Base-by-base conservation (phyloP, 2,113 vertebrate genomes). In the Ornithorhynchus anatinus region DNA sequence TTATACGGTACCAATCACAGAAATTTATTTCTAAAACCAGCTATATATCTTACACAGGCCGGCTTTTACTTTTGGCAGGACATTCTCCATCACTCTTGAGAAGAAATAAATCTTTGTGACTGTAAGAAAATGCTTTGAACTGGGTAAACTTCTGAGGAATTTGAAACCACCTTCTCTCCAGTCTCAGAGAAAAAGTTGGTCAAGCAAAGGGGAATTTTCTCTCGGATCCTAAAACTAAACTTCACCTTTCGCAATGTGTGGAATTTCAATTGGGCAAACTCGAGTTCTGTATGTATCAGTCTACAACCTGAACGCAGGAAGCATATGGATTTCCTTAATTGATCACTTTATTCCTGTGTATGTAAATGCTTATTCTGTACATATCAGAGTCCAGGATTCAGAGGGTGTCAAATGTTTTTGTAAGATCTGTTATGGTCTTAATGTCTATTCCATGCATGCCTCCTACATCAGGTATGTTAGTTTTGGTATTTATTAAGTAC, bases 111-210 rank as follows among this genome's bases (percentile, higher is more conserved):
- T 57, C 40, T 65, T 71, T 79, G 25, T 72, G 12, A 22, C 35
- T 80, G 0, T 48, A 7, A 53, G 52, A 63, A 3, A 33, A 0
- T 0, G 23, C 53, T 85, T 84, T 84, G 72, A 86, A 52, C 38
- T 47, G 23, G n/a, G 54, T 59, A 69, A 56, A 71, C 43, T 48
- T 29, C 69, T 36, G 3, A 79, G 59, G 36, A 88, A 83, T 87
- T 80, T 68, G 69, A 86, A 82, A 84, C 0, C 4, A 56, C 67
- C 89, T n/a, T 81, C 64, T 25, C 37, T 75, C 67, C 66, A 53
- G 32, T 57, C 39, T 33, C 6, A 74, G 31, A 8, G 54, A 77
- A 43, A 62, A 68, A 38, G 61, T 29, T 37, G 8, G 59, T 74
- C 50, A 48, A 80, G 69, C 5, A 29, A 56, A 76, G 62, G 45